These are phyloP conservation scores for Pachyseris speciosa DNA, from an alignment of 64 coral and sea anemone genomes.

Conservation along the genomic window DNA sequence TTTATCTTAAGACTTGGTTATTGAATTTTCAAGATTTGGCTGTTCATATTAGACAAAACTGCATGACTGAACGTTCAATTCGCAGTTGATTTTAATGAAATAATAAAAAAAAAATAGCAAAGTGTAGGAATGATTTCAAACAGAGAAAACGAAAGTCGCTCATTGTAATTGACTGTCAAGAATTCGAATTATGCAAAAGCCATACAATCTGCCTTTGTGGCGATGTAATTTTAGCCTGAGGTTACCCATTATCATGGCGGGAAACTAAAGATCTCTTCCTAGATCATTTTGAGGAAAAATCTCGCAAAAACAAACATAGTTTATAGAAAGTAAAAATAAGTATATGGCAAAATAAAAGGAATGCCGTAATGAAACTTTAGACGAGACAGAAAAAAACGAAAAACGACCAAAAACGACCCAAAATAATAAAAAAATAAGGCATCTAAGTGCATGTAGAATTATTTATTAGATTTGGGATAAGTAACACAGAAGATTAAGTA, in stretches of 20 bases:
- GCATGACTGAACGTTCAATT: background rate
- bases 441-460: too few relatives aligned
- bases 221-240: background rate
- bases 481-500: too few relatives aligned
- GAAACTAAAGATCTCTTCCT: too few relatives aligned
- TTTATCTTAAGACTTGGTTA: conserved; percentile 12
- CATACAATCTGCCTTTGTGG: background rate
- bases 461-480: too few relatives aligned
- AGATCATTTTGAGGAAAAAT: background rate
- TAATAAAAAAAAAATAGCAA: background rate
- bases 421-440: too few relatives aligned
- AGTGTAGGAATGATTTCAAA: background rate
- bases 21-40: background rate
- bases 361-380: too few relatives aligned
- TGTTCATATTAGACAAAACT: background rate
- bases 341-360: too few relatives aligned
- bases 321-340: too few relatives aligned
- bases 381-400: too few relatives aligned
- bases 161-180: background rate
- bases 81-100: background rate
- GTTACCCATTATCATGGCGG: too few relatives aligned
- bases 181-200: background rate
- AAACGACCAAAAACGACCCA: too few relatives aligned
- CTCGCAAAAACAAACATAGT: background rate
- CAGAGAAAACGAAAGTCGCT: background rate